These are phyloP conservation scores for Corythornis madagascariensis DNA, from an alignment of 2,113 vertebrate species.

Conservation along the genomic window DNA sequence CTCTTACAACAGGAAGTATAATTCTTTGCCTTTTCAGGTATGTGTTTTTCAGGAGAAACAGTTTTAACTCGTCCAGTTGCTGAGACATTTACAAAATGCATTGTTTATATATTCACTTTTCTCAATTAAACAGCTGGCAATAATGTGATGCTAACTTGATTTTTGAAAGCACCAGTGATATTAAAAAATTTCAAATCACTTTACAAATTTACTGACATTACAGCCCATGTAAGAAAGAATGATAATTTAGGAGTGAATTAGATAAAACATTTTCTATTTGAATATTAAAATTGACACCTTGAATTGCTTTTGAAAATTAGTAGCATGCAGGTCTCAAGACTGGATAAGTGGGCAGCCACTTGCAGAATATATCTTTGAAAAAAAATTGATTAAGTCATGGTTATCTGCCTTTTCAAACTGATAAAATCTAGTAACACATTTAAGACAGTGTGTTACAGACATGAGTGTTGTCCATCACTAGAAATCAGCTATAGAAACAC, in stretches of 20 bases:
- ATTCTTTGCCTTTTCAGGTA: conserved; percentile 90
- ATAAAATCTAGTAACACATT: neutral
- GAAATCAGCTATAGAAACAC: neutral
- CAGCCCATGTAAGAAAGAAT: neutral
- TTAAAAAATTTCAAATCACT: neutral
- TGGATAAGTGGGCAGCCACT: neutral
- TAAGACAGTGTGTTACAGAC: neutral
- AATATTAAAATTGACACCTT: neutral
- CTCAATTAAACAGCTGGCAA: neutral
- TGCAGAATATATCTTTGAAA: neutral
- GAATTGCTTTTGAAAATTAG: neutral
- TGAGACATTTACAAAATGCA: neutral
- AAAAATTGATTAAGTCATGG: neutral
- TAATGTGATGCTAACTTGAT: neutral
- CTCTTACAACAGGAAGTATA: conserved; percentile 86
- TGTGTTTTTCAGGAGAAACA: neutral
- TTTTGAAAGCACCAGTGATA: neutral
- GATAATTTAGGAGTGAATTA: neutral
- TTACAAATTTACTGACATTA: neutral
- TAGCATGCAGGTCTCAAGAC: neutral
- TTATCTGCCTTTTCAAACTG: neutral
- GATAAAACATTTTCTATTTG: neutral
- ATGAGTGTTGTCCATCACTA: neutral
- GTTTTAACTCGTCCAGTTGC: neutral
- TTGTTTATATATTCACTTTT: neutral